These are phyloP conservation scores for Riparia riparia DNA, from an alignment of 2,113 vertebrate genomes.

Conservation along the genomic window DNA sequence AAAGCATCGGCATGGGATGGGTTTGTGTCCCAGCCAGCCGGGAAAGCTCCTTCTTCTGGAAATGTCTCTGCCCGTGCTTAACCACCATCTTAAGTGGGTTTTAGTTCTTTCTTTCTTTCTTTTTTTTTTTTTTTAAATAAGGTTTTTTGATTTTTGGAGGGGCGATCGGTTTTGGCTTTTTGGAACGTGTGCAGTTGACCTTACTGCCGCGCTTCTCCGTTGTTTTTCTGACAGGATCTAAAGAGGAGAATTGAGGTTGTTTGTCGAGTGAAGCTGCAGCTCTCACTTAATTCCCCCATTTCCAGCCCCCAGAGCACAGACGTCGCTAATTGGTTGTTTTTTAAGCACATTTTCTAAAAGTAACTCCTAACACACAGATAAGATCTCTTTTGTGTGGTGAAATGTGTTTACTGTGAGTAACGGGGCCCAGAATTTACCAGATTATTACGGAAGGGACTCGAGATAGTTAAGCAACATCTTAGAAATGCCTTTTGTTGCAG, in stretches of 20 bases:
- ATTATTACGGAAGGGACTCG: not conserved
- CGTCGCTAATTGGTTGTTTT: not conserved
- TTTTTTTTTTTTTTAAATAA: not conserved
- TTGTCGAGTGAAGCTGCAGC: not conserved
- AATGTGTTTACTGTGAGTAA: not conserved
- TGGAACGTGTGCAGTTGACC: not conserved
- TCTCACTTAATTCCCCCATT: not conserved
- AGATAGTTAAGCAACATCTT: not conserved
- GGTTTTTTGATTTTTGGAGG: not conserved
- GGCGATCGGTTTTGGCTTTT: not conserved
- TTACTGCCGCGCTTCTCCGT: not conserved
- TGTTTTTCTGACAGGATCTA: not conserved
- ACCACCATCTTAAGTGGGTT: not conserved
- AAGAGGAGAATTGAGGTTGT: not conserved
- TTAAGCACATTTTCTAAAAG: slow-evolving; percentile 3
- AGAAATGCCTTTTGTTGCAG: not conserved
- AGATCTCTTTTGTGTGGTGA: slow-evolving; percentile 19
- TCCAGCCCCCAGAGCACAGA: not conserved
- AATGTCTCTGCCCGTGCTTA: not conserved
- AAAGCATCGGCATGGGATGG: not conserved
- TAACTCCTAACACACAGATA: not conserved
- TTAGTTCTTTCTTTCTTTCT: too few species aligned
- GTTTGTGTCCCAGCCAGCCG: not conserved
- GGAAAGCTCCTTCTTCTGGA: not conserved
- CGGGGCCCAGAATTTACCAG: not conserved